A percentile compares a stretch with the other conserved stretches of the same genome.
Conservation (phyloP, 1,140 invertebrate species). For the Eriosoma lanigerum region DNA sequence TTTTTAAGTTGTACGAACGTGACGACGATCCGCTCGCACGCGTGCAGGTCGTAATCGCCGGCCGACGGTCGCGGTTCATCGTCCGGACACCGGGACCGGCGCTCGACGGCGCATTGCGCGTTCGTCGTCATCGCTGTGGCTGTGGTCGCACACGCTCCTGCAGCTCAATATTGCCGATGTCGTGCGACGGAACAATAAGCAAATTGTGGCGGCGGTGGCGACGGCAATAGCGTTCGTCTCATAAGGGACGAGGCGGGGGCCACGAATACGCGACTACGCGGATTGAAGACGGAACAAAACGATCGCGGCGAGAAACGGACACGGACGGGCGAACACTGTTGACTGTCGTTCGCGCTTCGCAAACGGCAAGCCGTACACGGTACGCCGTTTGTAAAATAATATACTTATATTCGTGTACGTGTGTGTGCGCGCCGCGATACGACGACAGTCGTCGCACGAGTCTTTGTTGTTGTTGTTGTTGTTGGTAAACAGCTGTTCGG, state of each 20-base stretch:
- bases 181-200: no score
- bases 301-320: no score
- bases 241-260: background rate
- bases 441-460: constrained; percentile 13
- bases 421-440: background rate
- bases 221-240: background rate
- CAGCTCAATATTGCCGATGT: no score
- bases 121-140: background rate
- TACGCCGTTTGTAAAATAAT: no score
- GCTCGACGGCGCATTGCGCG: background rate
- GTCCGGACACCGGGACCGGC: background rate
- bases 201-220: background rate
- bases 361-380: background rate
- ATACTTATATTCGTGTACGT: background rate
- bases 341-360: background rate
- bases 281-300: no score
- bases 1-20: constrained; percentile 30
- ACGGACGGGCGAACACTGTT: background rate
- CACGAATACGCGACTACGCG: background rate
- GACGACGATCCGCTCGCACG: constrained; percentile 17
- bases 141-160: no score
- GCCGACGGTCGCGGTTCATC: background rate
- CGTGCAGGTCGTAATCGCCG: background rate
- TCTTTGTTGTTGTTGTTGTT: constrained; percentile 50
- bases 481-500: constrained; percentile 42